phyloP scores from a whole-genome alignment of 2,888 invertebrate genomes.

The Acanthosepion pharaonis region DNA sequence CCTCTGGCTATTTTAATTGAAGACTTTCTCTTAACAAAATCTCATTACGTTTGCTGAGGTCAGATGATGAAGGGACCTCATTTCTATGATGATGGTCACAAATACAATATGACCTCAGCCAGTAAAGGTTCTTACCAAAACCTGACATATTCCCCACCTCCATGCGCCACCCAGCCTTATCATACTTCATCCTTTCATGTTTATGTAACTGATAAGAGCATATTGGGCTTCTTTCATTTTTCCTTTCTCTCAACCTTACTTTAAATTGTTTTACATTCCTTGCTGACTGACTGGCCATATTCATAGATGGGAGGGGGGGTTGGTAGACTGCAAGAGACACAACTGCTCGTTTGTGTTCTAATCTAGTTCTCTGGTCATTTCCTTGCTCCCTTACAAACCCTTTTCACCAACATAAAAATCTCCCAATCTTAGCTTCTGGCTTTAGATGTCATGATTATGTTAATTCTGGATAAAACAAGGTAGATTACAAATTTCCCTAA shows the following conservation, averaged over 20 bases:
- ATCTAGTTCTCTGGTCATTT: conserved; percentile 9
- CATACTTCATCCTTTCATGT: background rate
- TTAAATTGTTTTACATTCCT: background rate
- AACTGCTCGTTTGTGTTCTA: background rate
- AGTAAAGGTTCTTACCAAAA: background rate
- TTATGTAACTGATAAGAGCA: background rate
- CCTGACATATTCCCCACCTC: background rate
- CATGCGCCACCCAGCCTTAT: background rate
- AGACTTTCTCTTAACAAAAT: background rate
- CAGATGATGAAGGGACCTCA: background rate
- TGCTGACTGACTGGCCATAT: background rate
- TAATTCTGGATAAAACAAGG: background rate
- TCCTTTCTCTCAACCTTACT: background rate
- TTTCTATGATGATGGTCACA: background rate
- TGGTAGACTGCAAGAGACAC: background rate
- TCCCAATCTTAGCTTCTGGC: background rate
- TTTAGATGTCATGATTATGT: conserved; percentile 4
- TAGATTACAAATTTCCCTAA: background rate
- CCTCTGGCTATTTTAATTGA: background rate
- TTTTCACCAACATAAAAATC: background rate
- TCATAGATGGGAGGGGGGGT: no score
- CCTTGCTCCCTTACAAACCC: background rate
- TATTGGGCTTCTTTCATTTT: background rate
- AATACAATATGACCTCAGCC: background rate
- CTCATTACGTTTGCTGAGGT: background rate